Base-by-base conservation (phyloP, 2,113 vertebrate genomes). In the Corapipo altera region DNA sequence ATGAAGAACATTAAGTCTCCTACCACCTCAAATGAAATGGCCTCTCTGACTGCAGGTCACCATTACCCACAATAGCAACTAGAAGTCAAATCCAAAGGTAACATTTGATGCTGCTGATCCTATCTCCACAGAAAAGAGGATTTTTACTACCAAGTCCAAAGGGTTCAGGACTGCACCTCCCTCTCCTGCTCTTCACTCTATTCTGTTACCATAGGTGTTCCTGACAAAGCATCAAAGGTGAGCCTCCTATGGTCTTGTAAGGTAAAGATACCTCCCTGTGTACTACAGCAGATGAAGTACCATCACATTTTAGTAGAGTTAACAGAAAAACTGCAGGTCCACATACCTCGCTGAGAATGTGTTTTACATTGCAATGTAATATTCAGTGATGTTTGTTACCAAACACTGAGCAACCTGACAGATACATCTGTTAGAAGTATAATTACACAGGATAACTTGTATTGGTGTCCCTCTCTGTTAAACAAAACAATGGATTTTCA, bases 401-500 rank as follows among this genome's bases (percentile, higher is more conserved):
- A 92, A 93, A 94, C 78, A 67, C 88, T 8, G 55, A 41, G 66
- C 61, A 91, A 71, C 48, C 58, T 79, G 95, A 96, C 91, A 96
- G 89, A 96, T 94, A 90, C 70, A 89, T 96, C 92, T 91, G 87
- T 93, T 97, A 72, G 21, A 73, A 92, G 62, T 41, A 86, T 89
- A 97, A 96, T 97, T 95, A 91, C 73, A 85, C 51, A 24, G 74
- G 89, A 52, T 94, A 95, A 91, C 82, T 93, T 92, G 76, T 85
- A 95, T 61, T 89, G 72, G 41, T 81, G 79, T 94, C 73, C 88
- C 59, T 95, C 82, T 93, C 87, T 85, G 84, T 95, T 96, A 96
- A 94, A 94, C 79, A 77, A 95, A 96, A 96, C 87, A 96, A 96
- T 95, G 73, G 87, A 96, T 96, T 96, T 96, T 94, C 94, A 95